A percentile compares a stretch with the other conserved stretches of the same genome.
Conservation (phyloP, 1,140 invertebrate genomes). For the Wasmannia auropunctata region DNA sequence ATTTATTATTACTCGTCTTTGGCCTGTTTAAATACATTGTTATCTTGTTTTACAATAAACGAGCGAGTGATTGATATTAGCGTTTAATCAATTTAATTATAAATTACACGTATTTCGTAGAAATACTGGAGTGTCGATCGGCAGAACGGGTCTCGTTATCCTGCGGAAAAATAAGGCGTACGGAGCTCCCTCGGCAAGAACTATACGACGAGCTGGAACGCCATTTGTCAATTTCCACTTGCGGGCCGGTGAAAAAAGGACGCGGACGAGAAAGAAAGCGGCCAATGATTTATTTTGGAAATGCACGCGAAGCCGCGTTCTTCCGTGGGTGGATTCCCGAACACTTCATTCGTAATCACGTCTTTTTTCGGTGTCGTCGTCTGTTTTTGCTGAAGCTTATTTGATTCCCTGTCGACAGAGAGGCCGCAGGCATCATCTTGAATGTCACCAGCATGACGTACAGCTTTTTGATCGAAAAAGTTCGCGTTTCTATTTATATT, state of each 20-base stretch:
- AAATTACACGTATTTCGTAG: background rate
- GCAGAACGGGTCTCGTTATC: constrained; percentile 13
- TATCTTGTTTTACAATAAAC: too few relatives aligned
- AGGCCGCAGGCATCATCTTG: background rate
- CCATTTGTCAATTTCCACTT: constrained; percentile 55
- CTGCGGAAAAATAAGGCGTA: background rate
- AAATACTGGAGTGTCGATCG: background rate
- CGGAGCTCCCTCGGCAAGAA: constrained; percentile 1
- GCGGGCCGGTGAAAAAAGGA: constrained; percentile 25
- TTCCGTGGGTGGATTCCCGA: background rate
- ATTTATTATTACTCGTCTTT: too few relatives aligned
- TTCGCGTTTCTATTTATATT: background rate
- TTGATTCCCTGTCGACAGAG: background rate
- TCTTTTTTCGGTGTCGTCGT: background rate
- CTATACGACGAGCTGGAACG: background rate
- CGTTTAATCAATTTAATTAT: background rate
- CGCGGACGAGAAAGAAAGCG: constrained; percentile 30
- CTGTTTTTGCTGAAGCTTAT: background rate
- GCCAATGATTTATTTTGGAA: constrained; percentile 53
- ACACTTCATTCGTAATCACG: constrained; percentile 32
- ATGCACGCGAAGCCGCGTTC: constrained; percentile 35
- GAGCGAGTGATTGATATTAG: too few relatives aligned
- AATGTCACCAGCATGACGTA: background rate
- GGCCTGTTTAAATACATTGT: too few relatives aligned
- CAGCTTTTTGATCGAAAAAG: background rate